A percentile compares a stretch with the other conserved stretches of the same genome.
phyloP scores from a whole-genome alignment of 1,140 invertebrate genomes.

The Drosophila willistoni region DNA sequence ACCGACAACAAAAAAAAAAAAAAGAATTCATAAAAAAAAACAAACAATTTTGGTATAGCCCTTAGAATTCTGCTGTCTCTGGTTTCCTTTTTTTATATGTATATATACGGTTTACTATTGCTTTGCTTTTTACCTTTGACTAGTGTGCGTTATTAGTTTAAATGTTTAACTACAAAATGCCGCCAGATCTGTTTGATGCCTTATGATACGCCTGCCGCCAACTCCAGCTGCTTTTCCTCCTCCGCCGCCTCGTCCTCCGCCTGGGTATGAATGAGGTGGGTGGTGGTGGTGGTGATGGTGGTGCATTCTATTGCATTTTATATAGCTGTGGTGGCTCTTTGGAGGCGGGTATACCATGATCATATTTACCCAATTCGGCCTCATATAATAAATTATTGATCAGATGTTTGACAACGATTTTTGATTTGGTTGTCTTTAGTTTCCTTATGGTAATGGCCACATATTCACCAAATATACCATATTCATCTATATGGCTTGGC shows the following conservation, averaged over 20 bases:
- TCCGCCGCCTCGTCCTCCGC: not conserved
- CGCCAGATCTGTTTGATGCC: not conserved
- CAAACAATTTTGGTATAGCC: slow-evolving; percentile 3
- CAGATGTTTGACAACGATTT: slow-evolving; percentile 78
- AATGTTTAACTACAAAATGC: slow-evolving; percentile 9
- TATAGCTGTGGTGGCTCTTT: slow-evolving; percentile 81
- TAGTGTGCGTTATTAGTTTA: slow-evolving; percentile 10
- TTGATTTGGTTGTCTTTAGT: slow-evolving; percentile 77
- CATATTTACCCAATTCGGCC: slow-evolving; percentile 79
- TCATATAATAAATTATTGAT: slow-evolving; percentile 80
- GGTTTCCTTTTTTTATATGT: not conserved
- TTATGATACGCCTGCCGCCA: not conserved
- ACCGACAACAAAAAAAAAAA: not conserved
- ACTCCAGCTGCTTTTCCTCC: not conserved
- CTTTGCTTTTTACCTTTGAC: slow-evolving; percentile 34
- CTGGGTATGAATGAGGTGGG: no score
- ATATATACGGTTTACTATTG: slow-evolving; percentile 57
- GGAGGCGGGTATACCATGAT: slow-evolving; percentile 75
- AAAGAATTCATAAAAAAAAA: no score
- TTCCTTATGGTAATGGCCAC: slow-evolving; percentile 82
- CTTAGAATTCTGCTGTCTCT: slow-evolving; percentile 56
- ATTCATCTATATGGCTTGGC: slow-evolving; percentile 71
- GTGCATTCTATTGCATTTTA: slow-evolving; percentile 62
- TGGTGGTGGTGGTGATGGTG: no score
- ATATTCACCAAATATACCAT: slow-evolving; percentile 79